These are phyloP conservation scores for Oconnorella tubifera DNA, from an alignment of 2,888 invertebrate genomes.

Conservation along the genomic window DNA sequence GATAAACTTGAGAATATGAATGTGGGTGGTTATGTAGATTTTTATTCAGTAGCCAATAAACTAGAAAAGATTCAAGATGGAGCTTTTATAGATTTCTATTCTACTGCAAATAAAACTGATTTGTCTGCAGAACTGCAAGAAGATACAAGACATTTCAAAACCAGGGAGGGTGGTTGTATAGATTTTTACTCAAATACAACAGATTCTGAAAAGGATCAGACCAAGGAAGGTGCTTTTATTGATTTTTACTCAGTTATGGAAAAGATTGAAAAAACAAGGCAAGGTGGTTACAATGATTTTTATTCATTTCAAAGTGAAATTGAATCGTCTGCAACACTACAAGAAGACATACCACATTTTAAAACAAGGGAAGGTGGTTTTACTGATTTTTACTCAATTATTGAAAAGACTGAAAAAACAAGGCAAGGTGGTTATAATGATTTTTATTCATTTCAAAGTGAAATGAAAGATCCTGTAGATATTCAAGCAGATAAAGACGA, in stretches of 20 bases:
- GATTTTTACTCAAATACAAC: neutral
- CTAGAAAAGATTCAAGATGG: neutral
- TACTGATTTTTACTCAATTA: neutral
- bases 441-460: neutral
- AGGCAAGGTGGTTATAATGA: neutral
- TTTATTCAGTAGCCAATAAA: neutral
- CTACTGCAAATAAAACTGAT: neutral
- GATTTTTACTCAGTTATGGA: neutral
- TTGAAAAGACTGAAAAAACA: neutral
- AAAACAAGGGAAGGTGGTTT: no score
- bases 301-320: neutral
- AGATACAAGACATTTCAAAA: no score
- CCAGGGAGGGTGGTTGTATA: neutral
- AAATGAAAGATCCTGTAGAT: no score
- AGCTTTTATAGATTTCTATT: slow-evolving; percentile 4
- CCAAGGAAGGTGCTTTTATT: neutral
- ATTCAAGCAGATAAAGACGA: no score
- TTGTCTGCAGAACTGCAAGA: neutral
- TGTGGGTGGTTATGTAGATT: neutral
- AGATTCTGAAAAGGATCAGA: neutral
- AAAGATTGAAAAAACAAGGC: neutral
- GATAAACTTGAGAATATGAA: neutral
- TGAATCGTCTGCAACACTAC: no score
- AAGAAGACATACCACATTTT: no score
- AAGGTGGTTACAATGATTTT: neutral